Conservation (phyloP, 1,140 invertebrate genomes). For the Diabrotica undecimpunctata region DNA sequence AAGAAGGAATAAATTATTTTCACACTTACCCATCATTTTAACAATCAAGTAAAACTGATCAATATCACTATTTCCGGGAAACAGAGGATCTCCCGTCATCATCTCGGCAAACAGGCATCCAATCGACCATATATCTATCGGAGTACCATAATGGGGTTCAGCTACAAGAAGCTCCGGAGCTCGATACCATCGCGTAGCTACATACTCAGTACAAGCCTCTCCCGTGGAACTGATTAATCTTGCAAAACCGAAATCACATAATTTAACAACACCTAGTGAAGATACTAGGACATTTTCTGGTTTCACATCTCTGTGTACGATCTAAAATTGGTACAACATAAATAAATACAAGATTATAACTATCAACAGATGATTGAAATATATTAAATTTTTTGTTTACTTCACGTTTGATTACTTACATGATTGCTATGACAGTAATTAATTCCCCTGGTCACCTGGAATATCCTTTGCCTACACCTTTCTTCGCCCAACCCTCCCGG, state of each 20-base stretch:
- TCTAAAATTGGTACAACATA: constrained; percentile 51
- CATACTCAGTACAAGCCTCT: constrained; percentile 77
- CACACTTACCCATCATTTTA: constrained; percentile 60
- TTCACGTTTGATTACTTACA: constrained; percentile 58
- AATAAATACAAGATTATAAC: constrained; percentile 8
- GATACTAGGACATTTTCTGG: constrained; percentile 89
- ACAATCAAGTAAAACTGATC: constrained; percentile 85
- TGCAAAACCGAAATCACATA: constrained; percentile 88
- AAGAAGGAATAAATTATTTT: background rate
- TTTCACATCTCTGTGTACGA: constrained; percentile 88
- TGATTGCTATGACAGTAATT: constrained; percentile 82
- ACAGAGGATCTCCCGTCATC: constrained; percentile 77
- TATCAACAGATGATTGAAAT: background rate
- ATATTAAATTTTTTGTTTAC: background rate
- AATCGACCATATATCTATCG: constrained; percentile 87
- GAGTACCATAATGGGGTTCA: constrained; percentile 64
- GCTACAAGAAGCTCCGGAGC: constrained; percentile 81
- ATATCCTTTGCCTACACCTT: constrained; percentile 69
- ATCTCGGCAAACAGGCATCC: constrained; percentile 87
- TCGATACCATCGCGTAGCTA: constrained; percentile 82
- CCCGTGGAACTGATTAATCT: constrained; percentile 61
- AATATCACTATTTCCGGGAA: constrained; percentile 87
- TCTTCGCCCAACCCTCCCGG: constrained; percentile 69
- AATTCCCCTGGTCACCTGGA: constrained; percentile 78
- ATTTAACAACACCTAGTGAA: constrained; percentile 74